Evolutionary conservation across 2,113 vertebrate species (phyloP), one percentile per base, ranked within the genome.

Genomic region (Cavia porcellus): DNA sequence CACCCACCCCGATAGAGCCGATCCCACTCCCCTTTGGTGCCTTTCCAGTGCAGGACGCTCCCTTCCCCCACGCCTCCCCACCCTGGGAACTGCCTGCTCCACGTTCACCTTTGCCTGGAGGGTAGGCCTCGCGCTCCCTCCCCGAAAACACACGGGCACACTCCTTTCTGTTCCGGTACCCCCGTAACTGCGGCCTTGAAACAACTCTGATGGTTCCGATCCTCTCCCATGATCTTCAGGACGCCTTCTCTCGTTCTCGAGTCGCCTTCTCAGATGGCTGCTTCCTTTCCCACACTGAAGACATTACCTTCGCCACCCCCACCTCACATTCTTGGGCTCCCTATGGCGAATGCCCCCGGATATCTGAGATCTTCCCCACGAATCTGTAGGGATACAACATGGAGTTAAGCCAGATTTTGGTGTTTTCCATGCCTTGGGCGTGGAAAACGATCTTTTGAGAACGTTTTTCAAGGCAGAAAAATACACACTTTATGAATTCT

Each of bases 31-130:
- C 90, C 64, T 94, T 97, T 59, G 90, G 52, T 45, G 95, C 86
- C 93, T 97, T 86, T 96, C 96, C 96, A 83, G 90, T 93, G 88
- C 91, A 79, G 97, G 95, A 96, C 98, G 83, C 87, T 85, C 94
- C 97, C 98, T 95, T 97, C 97, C 97, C 98, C 97, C 89, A 94
- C 81, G 72, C 35, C 74, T 94, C 95, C 89, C 94, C 38, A 96
- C 57, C 45, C 93, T 82, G 95, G 89, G 89, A 95, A 72, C 95
- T 97, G 92, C 94, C 96, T 90, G 20, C 90, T 96, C 88, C 94
- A 96, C 95, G 93, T 96, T 96, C 95, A 95, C 94, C 97, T 93
- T 93, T 80, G 45, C 61, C 83, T 91, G 70, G 66, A 93, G 83
- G 47, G 9, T 81, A 96, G 93, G 92, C 97, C 95, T 83, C 75